phyloP scores from a whole-genome alignment of 2,888 invertebrate genomes.

The Exephanes ischioxanthus region DNA sequence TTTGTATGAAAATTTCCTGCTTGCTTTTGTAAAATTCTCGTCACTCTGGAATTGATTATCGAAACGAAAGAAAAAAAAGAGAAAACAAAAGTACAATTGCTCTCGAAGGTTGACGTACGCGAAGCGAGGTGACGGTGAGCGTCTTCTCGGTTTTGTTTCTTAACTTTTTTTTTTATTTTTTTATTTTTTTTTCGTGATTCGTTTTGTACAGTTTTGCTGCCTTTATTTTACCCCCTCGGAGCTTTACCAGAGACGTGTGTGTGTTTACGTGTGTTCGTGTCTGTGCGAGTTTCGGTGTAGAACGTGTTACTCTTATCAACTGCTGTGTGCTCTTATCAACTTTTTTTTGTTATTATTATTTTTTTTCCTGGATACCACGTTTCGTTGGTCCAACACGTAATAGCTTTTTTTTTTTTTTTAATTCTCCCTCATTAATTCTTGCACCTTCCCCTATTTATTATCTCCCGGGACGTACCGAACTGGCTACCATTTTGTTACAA shows the following conservation, averaged over 20 bases:
- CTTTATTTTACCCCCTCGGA: not conserved
- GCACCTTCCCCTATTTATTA: conserved; percentile 72
- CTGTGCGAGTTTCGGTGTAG: conserved; percentile 25
- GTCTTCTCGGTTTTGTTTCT: conserved; percentile 29
- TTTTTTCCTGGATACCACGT: conserved; percentile 73
- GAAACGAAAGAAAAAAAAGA: conserved; percentile 32
- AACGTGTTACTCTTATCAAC: conserved; percentile 33
- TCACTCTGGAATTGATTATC: conserved; percentile 34
- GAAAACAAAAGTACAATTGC: conserved; percentile 19
- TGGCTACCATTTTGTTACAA: conserved; percentile 78
- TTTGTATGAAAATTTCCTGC: conserved; percentile 41
- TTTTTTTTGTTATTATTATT: conserved; percentile 60
- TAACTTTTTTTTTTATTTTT: conserved; percentile 8
- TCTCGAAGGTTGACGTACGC: conserved; percentile 57
- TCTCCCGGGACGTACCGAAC: conserved; percentile 76
- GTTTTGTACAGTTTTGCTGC: conserved; percentile 24
- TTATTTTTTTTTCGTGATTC: conserved; percentile 18
- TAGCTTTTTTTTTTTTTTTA: conserved; percentile 70
- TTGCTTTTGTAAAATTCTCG: conserved; percentile 17
- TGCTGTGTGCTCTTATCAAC: conserved; percentile 31
- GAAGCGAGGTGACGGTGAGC: conserved; percentile 61
- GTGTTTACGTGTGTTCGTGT: conserved; percentile 16
- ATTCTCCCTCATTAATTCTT: conserved; percentile 17
- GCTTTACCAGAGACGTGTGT: conserved; percentile 7
- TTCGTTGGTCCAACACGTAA: conserved; percentile 77